Conservation (phyloP, 2,797 vertebrate species). For the Neostethus bicornis region DNA sequence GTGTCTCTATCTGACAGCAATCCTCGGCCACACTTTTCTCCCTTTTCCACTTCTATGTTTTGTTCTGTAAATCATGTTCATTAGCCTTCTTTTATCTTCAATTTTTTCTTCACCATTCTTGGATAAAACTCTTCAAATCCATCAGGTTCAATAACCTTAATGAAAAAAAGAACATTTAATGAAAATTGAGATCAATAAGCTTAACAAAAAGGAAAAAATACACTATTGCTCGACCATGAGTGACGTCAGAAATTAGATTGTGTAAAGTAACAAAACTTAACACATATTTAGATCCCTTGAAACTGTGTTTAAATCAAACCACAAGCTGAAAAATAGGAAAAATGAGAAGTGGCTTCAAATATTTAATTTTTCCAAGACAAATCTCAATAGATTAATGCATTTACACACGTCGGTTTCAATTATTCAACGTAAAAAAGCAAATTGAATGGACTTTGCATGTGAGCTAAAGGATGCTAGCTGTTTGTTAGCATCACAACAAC, state of each 20-base stretch:
- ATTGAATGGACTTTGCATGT: too few relatives aligned
- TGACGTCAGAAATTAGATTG: conserved; percentile 1
- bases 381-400: too few relatives aligned
- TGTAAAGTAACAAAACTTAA: conserved; percentile 22
- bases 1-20: conserved; percentile 96
- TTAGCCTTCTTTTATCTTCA: conserved; percentile 99
- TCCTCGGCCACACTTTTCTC: conserved; percentile 96
- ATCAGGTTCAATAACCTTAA: conserved; percentile 99
- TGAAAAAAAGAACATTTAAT: conserved; percentile 99
- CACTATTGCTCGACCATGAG: background rate
- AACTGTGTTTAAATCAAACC: conserved; percentile 9
- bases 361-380: background rate
- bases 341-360: conserved; percentile 36
- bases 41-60: conserved; percentile 96
- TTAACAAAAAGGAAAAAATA: conserved; percentile 59
- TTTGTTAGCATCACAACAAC: too few relatives aligned
- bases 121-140: conserved; percentile 99
- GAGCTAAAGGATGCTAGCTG: too few relatives aligned
- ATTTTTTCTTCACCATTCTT: conserved; percentile 97
- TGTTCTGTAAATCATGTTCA: conserved; percentile 94
- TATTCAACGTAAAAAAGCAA: too few relatives aligned
- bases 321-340: conserved; percentile 42
- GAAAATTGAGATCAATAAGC: conserved; percentile 92
- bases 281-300: conserved; percentile 8
- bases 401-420: too few relatives aligned